Evolutionary conservation across 2,113 vertebrate species (phyloP).

Genomic region (Xenus cinereus): DNA sequence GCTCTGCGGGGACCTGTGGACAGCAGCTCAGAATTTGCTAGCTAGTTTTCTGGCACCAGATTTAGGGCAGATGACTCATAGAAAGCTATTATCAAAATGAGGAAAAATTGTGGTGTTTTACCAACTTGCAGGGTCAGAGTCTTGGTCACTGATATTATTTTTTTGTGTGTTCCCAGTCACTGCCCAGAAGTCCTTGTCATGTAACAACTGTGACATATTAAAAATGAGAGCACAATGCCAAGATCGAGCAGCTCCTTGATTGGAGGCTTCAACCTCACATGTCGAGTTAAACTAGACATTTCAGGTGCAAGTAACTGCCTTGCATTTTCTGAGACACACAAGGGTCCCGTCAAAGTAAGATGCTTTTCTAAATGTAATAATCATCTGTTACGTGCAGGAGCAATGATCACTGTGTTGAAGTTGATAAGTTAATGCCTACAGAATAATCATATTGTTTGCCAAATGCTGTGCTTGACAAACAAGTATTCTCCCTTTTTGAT

Average conservation of each 20-base stretch:
- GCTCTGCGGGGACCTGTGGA: accelerated
- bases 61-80: neutral
- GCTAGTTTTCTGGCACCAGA: neutral
- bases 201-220: neutral
- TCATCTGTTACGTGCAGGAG: neutral
- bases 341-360: neutral
- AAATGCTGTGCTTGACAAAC: neutral
- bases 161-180: neutral
- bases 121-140: neutral
- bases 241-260: neutral
- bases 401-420: neutral
- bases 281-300: neutral
- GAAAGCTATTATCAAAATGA: neutral
- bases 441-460: neutral
- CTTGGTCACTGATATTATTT: neutral
- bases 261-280: neutral
- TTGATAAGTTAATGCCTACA: neutral
- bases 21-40: neutral
- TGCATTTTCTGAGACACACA: neutral
- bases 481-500: neutral
- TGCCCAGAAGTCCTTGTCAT: neutral
- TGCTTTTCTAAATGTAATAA: neutral
- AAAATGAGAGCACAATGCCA: neutral
- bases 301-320: neutral
- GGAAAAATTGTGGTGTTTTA: neutral